A percentile compares a stretch with the other conserved stretches of the same genome.
phyloP scores from a whole-genome alignment of 1,140 invertebrate genomes.

The Drosophila azteca region DNA sequence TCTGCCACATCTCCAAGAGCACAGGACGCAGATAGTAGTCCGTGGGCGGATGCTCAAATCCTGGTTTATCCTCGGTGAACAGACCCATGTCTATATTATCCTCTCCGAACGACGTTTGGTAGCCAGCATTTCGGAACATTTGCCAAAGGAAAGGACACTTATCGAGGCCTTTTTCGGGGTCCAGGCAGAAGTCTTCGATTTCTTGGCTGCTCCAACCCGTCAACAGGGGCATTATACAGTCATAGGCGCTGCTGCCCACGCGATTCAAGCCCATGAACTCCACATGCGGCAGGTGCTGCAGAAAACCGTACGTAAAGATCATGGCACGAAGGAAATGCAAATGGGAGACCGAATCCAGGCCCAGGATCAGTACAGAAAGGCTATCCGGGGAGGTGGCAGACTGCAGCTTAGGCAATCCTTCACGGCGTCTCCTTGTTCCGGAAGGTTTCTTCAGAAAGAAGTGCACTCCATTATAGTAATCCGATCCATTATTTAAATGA shows the following conservation, averaged over 20 bases:
- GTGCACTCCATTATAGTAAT: constrained; percentile 25
- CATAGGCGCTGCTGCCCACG: constrained; percentile 83
- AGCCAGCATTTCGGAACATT: constrained; percentile 87
- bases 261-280: constrained; percentile 55
- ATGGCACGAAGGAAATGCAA: constrained; percentile 76
- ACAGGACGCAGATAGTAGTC: constrained; percentile 92
- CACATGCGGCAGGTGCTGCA: constrained; percentile 35
- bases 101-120: constrained; percentile 90
- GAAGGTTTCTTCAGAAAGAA: constrained; percentile 12
- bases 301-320: constrained; percentile 37
- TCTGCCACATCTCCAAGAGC: constrained; percentile 86
- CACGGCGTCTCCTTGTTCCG: neutral
- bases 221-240: constrained; percentile 90
- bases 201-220: constrained; percentile 86
- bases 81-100: constrained; percentile 89
- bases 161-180: constrained; percentile 81
- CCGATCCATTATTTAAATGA: constrained; percentile 1
- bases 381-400: neutral
- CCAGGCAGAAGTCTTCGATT: constrained; percentile 84
- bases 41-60: constrained; percentile 90
- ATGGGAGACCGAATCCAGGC: constrained; percentile 38
- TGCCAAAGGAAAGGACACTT: constrained; percentile 92
- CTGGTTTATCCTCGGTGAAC: constrained; percentile 90
- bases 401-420: neutral
- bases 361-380: constrained; percentile 40